These are phyloP conservation scores for Coccyzus lansbergi DNA, from an alignment of 2,797 vertebrate species.

Conservation along the genomic window DNA sequence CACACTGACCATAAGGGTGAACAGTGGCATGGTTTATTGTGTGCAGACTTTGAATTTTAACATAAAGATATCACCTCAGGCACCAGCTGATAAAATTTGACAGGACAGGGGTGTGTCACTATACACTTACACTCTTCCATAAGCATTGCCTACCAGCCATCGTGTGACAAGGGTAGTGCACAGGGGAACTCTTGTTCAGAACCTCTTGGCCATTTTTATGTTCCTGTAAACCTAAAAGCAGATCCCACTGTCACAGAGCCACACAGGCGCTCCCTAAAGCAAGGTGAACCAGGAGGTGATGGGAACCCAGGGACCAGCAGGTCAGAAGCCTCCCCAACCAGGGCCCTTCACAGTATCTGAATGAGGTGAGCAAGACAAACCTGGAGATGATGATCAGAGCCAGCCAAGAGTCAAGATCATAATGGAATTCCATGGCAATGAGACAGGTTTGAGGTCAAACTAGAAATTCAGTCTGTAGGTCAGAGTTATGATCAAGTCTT, in stretches of 20 bases:
- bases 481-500: not conserved
- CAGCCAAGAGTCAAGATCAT: not conserved
- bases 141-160: not conserved
- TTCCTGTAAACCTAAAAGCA: not conserved
- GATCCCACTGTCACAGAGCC: accelerated
- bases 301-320: not conserved
- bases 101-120: not conserved
- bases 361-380: not conserved
- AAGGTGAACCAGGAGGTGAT: not conserved
- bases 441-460: not conserved
- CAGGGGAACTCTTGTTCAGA: not conserved
- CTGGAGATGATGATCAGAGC: accelerated
- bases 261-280: not conserved
- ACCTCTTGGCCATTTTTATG: not conserved
- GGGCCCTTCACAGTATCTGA: not conserved
- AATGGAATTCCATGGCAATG: accelerated
- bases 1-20: not conserved
- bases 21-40: not conserved
- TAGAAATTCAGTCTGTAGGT: not conserved
- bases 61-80: not conserved
- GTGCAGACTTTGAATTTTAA: not conserved
- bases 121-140: not conserved
- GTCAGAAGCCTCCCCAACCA: not conserved
- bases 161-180: not conserved
- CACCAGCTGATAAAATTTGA: not conserved